phyloP scores from a whole-genome alignment of 2,113 vertebrate species.

The Axis porcinus region DNA sequence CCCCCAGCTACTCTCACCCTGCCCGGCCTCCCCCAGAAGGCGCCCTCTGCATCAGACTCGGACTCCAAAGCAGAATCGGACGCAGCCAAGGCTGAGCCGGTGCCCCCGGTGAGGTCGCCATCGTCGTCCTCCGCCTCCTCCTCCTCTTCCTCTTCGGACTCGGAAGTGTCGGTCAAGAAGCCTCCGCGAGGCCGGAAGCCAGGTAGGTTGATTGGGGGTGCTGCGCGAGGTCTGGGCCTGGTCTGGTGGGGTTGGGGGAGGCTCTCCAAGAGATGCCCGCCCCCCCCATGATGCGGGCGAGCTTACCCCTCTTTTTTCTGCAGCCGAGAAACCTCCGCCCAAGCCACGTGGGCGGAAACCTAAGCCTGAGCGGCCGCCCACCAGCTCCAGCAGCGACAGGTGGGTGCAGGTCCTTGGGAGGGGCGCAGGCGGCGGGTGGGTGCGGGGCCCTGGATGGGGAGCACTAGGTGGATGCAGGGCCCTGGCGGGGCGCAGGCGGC shows the following conservation, averaged over 20 bases:
- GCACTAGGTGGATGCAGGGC: constrained; percentile 82
- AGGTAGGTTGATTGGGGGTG: constrained; percentile 72
- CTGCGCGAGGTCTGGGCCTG: fast-evolving
- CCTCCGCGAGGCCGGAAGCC: constrained; percentile 87
- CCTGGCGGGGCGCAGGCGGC: fast-evolving
- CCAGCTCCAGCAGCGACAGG: constrained; percentile 92
- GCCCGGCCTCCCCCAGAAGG: constrained; percentile 78
- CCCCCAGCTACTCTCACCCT: not conserved
- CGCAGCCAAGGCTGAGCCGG: constrained; percentile 46
- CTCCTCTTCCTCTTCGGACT: constrained; percentile 85
- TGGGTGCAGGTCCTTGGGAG: constrained; percentile 60
- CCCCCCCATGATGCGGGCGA: fast-evolving
- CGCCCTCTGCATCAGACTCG: constrained; percentile 85
- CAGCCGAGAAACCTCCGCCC: constrained; percentile 88
- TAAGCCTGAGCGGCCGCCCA: constrained; percentile 84
- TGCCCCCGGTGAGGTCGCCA: constrained; percentile 80
- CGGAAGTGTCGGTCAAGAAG: constrained; percentile 90
- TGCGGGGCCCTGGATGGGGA: not conserved
- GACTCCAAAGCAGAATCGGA: constrained; percentile 82
- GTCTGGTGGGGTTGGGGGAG: not conserved
- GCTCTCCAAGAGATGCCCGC: not conserved
- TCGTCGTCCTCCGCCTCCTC: constrained; percentile 82
- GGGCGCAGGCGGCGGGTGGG: not conserved
- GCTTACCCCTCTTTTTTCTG: not conserved
- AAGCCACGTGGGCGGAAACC: constrained; percentile 91